Evolutionary conservation across 2,797 vertebrate genomes (phyloP), one percentile per base, ranked within the genome.

Genomic region (Pterois miles): DNA sequence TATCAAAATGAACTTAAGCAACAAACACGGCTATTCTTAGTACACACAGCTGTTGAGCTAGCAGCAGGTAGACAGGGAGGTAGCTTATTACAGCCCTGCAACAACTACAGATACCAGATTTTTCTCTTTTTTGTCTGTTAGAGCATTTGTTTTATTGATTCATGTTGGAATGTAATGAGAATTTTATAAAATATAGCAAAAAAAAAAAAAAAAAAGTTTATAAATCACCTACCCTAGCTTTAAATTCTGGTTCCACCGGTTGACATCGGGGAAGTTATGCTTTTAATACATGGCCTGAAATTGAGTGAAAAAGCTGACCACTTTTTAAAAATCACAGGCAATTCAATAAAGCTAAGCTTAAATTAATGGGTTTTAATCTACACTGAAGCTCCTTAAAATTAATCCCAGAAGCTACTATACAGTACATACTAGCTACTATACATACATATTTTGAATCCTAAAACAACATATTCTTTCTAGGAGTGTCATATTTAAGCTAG

Each of bases 91-190:
- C 6, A 18, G 16, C 18, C 40, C 40, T 43, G 40, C 40, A 16
- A 43, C 16, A 43, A 6, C 40, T 16, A 43, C 16, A 43, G 14
- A 43, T 18, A 43, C 38, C 6, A 2, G 36, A 38, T 38, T 14
- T 14, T 40, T 40, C 38, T 16, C 38, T 31, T 31, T 40, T 40
- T n/a, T 40, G n/a, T 40, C 18, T 16, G 6, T 1, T 3, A 43
- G 0, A 43, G 16, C 40, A 43, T 18, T 43, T 43, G 16, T 18
- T 43, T 46, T 4, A 46, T 46, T 46, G 16, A 20, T 46, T 46
- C 0, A 0, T 20, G 18, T 46, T 46, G 43, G 7, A 46, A 46
- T 20, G 18, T 46, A 46, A 20, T 46, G 43, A 20, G 7, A 46
- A 46, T 46, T 46, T 46, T 1, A 36, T 11, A 9, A 36, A 36